phyloP scores from a whole-genome alignment of 2,797 vertebrate genomes.

The Chaunax sp. region DNA sequence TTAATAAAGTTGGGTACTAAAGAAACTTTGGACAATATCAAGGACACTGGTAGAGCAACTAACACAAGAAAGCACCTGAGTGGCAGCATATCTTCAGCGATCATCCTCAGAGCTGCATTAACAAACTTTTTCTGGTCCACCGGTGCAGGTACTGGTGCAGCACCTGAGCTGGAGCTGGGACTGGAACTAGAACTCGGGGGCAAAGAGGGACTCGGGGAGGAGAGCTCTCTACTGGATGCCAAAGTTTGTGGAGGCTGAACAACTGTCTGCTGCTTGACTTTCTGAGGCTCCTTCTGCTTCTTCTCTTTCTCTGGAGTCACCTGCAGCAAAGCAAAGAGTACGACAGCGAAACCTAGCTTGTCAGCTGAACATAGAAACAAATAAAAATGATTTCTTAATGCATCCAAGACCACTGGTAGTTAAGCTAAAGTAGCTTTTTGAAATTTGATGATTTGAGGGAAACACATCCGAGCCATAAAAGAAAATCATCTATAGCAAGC shows the following conservation, averaged over 20 bases:
- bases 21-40: not conserved
- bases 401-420: not conserved
- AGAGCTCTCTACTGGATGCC: slow-evolving; percentile 19
- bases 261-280: slow-evolving; percentile 34
- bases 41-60: not conserved
- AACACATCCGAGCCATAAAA: too few relatives aligned
- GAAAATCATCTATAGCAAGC: not conserved
- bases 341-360: not conserved
- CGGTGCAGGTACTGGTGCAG: not conserved
- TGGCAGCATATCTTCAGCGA: slow-evolving; percentile 86
- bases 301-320: slow-evolving; percentile 23
- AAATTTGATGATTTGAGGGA: not conserved
- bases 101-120: slow-evolving; percentile 80
- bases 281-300: slow-evolving; percentile 31
- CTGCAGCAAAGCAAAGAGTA: slow-evolving; percentile 42
- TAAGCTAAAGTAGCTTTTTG: too few relatives aligned
- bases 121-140: slow-evolving; percentile 73
- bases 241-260: slow-evolving; percentile 10
- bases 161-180: slow-evolving; percentile 36
- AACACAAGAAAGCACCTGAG: slow-evolving; percentile 64
- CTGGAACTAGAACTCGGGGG: slow-evolving; percentile 43
- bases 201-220: slow-evolving; percentile 46
- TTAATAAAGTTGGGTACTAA: not conserved
- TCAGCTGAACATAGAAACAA: not conserved
- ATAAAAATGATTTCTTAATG: not conserved